Evolutionary conservation across 2,888 invertebrate species (phyloP).

Genomic region (Amphipyra berbera): DNA sequence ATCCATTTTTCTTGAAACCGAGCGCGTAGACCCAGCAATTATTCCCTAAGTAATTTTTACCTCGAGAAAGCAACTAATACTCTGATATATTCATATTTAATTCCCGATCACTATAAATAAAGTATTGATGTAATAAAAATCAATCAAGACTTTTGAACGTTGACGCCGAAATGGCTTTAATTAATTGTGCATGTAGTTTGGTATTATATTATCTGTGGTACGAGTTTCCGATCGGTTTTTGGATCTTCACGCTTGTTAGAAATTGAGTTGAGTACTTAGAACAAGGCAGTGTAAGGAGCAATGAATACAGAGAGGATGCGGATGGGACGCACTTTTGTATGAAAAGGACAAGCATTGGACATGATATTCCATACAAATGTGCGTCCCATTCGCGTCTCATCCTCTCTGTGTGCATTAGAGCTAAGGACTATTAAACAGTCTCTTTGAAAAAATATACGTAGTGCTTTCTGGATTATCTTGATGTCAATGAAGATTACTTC

Average conservation of each 20-base stretch:
- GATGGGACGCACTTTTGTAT: too few relatives aligned
- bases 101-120: slow-evolving; percentile 26
- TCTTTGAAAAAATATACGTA: too few relatives aligned
- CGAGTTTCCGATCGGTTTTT: slow-evolving; percentile 7
- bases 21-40: neutral
- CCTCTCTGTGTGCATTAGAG: too few relatives aligned
- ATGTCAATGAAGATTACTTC: too few relatives aligned
- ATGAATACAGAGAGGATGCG: neutral
- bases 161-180: slow-evolving; percentile 55
- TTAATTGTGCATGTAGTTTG: slow-evolving; percentile 51
- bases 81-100: slow-evolving; percentile 21
- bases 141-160: slow-evolving; percentile 47
- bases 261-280: neutral
- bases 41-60: slow-evolving; percentile 13
- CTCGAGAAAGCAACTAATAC: slow-evolving; percentile 16
- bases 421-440: too few relatives aligned
- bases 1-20: too few relatives aligned
- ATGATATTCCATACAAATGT: too few relatives aligned
- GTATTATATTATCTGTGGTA: too few relatives aligned
- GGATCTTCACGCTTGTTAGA: slow-evolving; percentile 41
- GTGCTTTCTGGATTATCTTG: too few relatives aligned
- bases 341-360: too few relatives aligned
- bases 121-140: slow-evolving; percentile 57
- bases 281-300: neutral
- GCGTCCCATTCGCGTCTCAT: too few relatives aligned